A percentile compares a stretch with the other conserved stretches of the same genome.
Evolutionary conservation across 2,113 vertebrate genomes (phyloP).

Genomic region (Pseudopipra pipra): DNA sequence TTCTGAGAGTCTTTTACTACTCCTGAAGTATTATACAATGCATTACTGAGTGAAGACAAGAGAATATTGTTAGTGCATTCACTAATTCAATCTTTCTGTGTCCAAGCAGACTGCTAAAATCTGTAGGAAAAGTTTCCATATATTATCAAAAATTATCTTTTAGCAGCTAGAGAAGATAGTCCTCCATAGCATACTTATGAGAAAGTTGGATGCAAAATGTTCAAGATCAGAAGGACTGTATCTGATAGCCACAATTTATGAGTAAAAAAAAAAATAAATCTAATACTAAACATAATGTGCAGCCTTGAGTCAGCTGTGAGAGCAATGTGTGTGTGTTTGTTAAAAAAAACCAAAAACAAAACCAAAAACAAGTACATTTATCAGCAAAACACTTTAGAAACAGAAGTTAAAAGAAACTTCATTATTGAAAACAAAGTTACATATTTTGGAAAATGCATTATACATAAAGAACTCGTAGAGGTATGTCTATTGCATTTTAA

Average conservation of each 20-base stretch:
- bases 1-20: background rate
- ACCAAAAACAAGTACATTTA: background rate
- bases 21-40: background rate
- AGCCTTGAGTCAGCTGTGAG: background rate
- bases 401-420: background rate
- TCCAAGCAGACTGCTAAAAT: background rate
- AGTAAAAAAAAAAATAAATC: background rate
- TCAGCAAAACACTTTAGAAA: background rate
- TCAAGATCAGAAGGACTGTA: background rate
- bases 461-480: background rate
- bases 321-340: background rate
- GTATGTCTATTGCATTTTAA: background rate
- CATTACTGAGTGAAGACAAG: slow-evolving; percentile 1
- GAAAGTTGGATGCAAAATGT: background rate
- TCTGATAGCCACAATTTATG: background rate
- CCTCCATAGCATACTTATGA: background rate
- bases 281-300: background rate
- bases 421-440: background rate
- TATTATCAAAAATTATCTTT: background rate
- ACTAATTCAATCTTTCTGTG: background rate
- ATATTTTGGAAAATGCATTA: background rate
- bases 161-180: background rate
- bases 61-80: background rate
- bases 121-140: background rate
- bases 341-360: background rate